phyloP scores from a whole-genome alignment of 2,797 vertebrate genomes.

The Hylomyscus alleni region DNA sequence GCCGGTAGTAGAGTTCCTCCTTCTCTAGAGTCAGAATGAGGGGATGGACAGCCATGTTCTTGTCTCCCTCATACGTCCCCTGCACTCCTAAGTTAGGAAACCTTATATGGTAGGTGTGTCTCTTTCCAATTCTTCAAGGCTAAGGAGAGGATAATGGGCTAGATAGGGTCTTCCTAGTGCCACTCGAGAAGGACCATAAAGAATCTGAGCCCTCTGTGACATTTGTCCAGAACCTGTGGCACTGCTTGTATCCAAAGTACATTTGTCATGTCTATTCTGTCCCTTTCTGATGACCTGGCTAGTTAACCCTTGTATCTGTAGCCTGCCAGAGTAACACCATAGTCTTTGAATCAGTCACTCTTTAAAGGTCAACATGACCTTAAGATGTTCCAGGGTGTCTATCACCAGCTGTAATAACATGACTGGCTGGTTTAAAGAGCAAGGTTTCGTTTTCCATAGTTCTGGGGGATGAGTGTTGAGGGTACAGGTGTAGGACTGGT shows the following conservation, averaged over 20 bases:
- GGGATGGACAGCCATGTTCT: fast-evolving
- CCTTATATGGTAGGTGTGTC: fast-evolving
- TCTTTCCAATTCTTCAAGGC: background rate
- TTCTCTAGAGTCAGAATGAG: background rate
- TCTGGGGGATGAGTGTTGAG: background rate
- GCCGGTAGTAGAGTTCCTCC: background rate
- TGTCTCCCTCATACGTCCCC: background rate
- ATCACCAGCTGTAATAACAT: background rate
- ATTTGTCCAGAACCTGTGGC: background rate
- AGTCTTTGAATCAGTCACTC: background rate
- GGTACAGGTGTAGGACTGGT: background rate
- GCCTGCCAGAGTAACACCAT: background rate
- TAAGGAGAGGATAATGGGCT: background rate
- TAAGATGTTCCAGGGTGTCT: background rate
- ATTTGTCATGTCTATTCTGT: fast-evolving
- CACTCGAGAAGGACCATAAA: fast-evolving
- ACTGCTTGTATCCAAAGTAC: no score
- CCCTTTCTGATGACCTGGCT: background rate
- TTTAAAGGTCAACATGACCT: background rate
- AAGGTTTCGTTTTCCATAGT: no score
- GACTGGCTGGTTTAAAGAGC: background rate
- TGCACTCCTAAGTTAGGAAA: background rate
- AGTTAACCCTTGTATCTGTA: background rate
- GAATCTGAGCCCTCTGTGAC: background rate
- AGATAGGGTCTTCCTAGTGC: fast-evolving